Evolutionary conservation across 2,113 vertebrate genomes (phyloP), one percentile per base, ranked within the genome.

Genomic region (Scortum barcoo): DNA sequence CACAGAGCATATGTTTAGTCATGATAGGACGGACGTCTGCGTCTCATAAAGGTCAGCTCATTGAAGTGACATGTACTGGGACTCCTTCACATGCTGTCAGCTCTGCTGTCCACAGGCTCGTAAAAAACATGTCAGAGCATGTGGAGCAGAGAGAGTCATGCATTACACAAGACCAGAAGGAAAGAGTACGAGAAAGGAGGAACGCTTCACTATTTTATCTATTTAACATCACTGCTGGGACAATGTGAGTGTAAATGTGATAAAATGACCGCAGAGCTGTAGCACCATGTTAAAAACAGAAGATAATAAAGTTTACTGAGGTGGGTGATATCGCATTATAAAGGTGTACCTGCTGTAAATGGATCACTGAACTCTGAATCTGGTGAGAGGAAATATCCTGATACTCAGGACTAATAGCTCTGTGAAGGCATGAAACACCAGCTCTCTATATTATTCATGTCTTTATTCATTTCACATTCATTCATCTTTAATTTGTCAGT

Each of bases 21-120:
- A 76, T 69, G 48, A 68, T 33, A 63, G 62, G 46, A 28, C 1
- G 1, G 13, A 68, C 30, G 33, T 62, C 50, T 61, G 63, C 28
- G 20, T 78, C 66, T 75, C 58, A 54, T 10, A 81, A 75, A 88
- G 82, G 74, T 85, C 75, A 79, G 42, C 8, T 54, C 22, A 78
- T 53, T 26, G 17, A 60, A 56, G 75, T 48, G 69, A 78, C 76
- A 70, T 54, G 11, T 48, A n/a, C 78, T 74, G 16, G 46, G 42
- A 78, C 30, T 71, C 80, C 11, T 46, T 80, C 72, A 75, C 80
- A 75, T 19, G 60, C 67, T 80, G 76, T 83, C 46, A 63, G 38
- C 9, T 73, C 28, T 58, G 40, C 36, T 74, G 26, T 51, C 48
- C 72, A 72, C 53, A 10, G 12, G 3, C 0, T 58, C 7, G 6